phyloP scores from a whole-genome alignment of 2,888 invertebrate species.

The Anarsia innoxiella region DNA sequence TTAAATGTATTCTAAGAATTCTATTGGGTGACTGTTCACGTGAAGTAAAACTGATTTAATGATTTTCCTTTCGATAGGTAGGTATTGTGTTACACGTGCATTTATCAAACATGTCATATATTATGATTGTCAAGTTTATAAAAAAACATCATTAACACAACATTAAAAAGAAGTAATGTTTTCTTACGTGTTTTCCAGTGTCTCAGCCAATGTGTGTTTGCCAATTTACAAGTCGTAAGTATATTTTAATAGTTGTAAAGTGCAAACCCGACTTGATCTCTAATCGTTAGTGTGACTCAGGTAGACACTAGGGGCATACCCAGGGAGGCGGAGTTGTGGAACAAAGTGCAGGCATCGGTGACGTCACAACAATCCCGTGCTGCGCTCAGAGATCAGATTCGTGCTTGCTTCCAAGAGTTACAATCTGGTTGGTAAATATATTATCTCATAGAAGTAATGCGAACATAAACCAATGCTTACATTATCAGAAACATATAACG shows the following conservation, averaged over 20 bases:
- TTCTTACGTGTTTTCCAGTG: slow-evolving; percentile 45
- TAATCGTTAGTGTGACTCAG: slow-evolving; percentile 25
- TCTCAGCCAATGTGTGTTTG: slow-evolving; percentile 68
- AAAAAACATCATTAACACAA: too few relatives aligned
- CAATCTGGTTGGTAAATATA: slow-evolving; percentile 46
- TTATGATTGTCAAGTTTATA: too few relatives aligned
- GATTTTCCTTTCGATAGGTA: too few relatives aligned
- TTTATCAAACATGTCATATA: too few relatives aligned
- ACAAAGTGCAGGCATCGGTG: slow-evolving; percentile 49
- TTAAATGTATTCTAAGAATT: too few relatives aligned
- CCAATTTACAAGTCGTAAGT: slow-evolving; percentile 68
- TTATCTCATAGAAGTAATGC: too few relatives aligned
- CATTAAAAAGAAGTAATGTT: too few relatives aligned
- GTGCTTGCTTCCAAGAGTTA: slow-evolving; percentile 61
- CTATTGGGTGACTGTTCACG: too few relatives aligned
- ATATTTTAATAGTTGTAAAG: slow-evolving; percentile 5
- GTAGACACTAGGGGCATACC: slow-evolving; percentile 64
- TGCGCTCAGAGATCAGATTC: slow-evolving; percentile 51
- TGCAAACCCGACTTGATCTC: neutral
- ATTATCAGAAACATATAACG: neutral
- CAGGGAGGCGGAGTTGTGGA: slow-evolving; percentile 59
- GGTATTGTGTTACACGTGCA: too few relatives aligned
- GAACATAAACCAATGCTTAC: neutral
- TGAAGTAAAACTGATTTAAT: too few relatives aligned
- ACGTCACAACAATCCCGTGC: slow-evolving; percentile 59